Conservation (phyloP, 35 echinoderm and acorn worm genomes). For the Apostichopus japonicus region DNA sequence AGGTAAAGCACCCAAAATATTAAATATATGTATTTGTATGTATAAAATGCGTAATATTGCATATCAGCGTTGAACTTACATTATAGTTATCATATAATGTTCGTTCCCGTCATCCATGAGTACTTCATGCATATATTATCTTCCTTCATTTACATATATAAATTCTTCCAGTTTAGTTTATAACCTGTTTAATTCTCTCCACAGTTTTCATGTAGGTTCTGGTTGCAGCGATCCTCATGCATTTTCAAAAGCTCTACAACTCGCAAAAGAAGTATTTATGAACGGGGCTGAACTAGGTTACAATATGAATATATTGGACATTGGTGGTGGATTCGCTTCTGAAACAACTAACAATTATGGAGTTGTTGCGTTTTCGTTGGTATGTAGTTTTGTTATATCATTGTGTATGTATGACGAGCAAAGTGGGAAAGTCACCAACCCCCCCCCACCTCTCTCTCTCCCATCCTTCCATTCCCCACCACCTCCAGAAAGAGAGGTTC, state of each 20-base stretch:
- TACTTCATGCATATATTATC: too few relatives aligned
- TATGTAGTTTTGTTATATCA: background rate
- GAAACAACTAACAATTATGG: background rate
- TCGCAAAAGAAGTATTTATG: background rate
- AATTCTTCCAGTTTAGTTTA: too few relatives aligned
- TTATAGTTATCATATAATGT: too few relatives aligned
- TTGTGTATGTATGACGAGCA: background rate
- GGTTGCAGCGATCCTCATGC: background rate
- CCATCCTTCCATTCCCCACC: too few relatives aligned
- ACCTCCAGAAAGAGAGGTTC: too few relatives aligned
- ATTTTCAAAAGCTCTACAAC: background rate
- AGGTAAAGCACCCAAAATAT: background rate
- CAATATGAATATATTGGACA: constrained; percentile 45
- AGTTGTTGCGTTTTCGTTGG: background rate
- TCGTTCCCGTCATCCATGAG: too few relatives aligned
- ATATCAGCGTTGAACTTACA: too few relatives aligned
- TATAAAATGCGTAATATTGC: too few relatives aligned
- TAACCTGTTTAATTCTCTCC: background rate
- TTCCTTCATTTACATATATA: too few relatives aligned
- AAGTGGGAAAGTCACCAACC: too few relatives aligned
- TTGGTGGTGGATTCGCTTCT: constrained; percentile 44
- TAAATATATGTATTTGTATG: too few relatives aligned
- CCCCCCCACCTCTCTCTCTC: too few relatives aligned
- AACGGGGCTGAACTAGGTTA: constrained; percentile 5
- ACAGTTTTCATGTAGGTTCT: constrained; percentile 37